Evolutionary conservation across 2,888 invertebrate species (phyloP).

Genomic region (Salticus scenicus): DNA sequence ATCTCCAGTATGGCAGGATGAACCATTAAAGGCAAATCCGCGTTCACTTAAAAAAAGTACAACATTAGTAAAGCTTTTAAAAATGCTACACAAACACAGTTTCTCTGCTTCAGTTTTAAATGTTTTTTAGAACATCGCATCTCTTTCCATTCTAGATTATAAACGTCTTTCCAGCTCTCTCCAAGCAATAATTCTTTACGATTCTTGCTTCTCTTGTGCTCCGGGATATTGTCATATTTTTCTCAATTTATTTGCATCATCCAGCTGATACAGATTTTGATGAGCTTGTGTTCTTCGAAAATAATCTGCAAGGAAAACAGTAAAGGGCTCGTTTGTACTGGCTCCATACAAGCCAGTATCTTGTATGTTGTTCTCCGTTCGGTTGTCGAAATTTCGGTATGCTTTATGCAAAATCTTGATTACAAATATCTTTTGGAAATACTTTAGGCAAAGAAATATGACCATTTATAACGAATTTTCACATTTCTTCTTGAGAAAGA

Average conservation of each 20-base stretch:
- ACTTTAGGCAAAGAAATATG: too few relatives aligned
- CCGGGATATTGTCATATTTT: neutral
- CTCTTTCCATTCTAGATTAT: too few relatives aligned
- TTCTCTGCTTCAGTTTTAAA: too few relatives aligned
- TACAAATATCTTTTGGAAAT: too few relatives aligned
- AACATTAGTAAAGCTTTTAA: too few relatives aligned
- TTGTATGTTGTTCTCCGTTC: neutral
- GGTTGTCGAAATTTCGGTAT: neutral
- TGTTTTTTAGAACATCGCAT: too few relatives aligned
- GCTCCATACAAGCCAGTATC: neutral
- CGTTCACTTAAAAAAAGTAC: too few relatives aligned
- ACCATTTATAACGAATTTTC: too few relatives aligned
- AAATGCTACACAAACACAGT: too few relatives aligned
- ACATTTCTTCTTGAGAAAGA: too few relatives aligned
- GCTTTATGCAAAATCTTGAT: neutral
- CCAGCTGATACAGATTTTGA: neutral
- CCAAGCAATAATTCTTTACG: conserved; percentile 8
- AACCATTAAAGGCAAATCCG: too few relatives aligned
- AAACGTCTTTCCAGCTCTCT: conserved; percentile 12
- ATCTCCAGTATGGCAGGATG: too few relatives aligned
- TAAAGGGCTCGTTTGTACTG: neutral
- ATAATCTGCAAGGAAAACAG: conserved; percentile 10
- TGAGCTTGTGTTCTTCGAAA: neutral
- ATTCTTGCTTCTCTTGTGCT: neutral
- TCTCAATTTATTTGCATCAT: neutral